Evolutionary conservation across 23 tunicate genomes (phyloP).

Genomic region (Trididemnum nubilum): DNA sequence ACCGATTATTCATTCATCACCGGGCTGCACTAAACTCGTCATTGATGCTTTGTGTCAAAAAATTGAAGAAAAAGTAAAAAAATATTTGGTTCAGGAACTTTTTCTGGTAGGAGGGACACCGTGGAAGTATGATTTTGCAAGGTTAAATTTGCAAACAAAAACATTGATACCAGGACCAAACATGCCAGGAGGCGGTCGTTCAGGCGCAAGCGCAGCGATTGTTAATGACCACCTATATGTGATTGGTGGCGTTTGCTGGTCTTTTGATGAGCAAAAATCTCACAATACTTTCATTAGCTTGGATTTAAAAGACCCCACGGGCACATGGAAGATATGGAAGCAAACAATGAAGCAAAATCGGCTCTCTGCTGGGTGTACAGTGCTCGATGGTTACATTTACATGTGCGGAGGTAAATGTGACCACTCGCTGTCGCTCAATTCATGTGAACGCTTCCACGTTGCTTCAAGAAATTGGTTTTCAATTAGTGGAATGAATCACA

Average conservation of each 20-base stretch:
- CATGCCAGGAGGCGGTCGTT: conserved; percentile 9
- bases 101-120: conserved; percentile 24
- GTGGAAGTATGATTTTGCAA: neutral
- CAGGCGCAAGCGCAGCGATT: conserved; percentile 16
- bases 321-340: neutral
- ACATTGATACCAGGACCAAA: neutral
- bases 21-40: conserved; percentile 5
- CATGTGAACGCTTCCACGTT: conserved; percentile 29
- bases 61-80: neutral
- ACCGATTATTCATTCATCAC: neutral
- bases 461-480: neutral
- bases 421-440: conserved; percentile 21
- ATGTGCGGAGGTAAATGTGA: conserved; percentile 28
- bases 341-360: neutral
- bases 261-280: conserved; percentile 1
- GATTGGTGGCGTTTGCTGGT: conserved; percentile 7
- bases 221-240: conserved; percentile 3
- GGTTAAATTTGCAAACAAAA: neutral
- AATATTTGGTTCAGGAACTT: neutral
- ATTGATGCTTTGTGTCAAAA: neutral
- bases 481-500: conserved; percentile 11
- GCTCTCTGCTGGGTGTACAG: conserved; percentile 21
- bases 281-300: neutral
- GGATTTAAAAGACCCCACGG: too few relatives aligned
- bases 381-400: conserved; percentile 10